These are phyloP conservation scores for Aeoliscus strigatus DNA, from an alignment of 2,797 vertebrate genomes.

Conservation along the genomic window DNA sequence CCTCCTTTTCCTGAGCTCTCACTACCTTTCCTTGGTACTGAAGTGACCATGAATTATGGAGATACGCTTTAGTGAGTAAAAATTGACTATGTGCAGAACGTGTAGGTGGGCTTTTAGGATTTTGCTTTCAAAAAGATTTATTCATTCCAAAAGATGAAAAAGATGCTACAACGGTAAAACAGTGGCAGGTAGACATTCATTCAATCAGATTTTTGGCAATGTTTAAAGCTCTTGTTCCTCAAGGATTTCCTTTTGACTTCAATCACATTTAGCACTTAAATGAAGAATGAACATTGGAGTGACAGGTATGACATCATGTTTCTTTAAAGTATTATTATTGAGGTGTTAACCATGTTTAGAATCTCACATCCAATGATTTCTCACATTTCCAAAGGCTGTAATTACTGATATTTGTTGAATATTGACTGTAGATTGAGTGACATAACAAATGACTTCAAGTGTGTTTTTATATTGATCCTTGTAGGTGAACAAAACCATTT, in stretches of 20 bases:
- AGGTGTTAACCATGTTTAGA: slow-evolving; percentile 1
- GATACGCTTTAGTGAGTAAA: slow-evolving; percentile 35
- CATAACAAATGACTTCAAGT: slow-evolving; percentile 13
- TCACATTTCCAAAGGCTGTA: slow-evolving; percentile 17
- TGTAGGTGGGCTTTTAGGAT: slow-evolving; percentile 24
- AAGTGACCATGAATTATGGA: slow-evolving; percentile 40
- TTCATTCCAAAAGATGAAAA: too few relatives aligned
- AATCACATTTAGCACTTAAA: too few relatives aligned
- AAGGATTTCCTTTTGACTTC: too few relatives aligned
- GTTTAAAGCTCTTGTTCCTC: too few relatives aligned
- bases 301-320: slow-evolving; percentile 14
- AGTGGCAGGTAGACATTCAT: too few relatives aligned
- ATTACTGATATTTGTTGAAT: slow-evolving; percentile 28
- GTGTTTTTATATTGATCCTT: slow-evolving; percentile 15
- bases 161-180: too few relatives aligned
- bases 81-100: slow-evolving; percentile 12
- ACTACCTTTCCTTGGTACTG: slow-evolving; percentile 24
- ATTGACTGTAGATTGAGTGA: slow-evolving; percentile 22
- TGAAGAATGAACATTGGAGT: too few relatives aligned
- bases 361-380: slow-evolving; percentile 20
- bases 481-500: slow-evolving; percentile 25
- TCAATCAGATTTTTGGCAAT: too few relatives aligned
- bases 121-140: too few relatives aligned
- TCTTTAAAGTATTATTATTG: slow-evolving; percentile 9
- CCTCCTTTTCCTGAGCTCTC: slow-evolving; percentile 18